These are phyloP conservation scores for Dissostichus mawsoni DNA, from an alignment of 2,113 vertebrate species.

Conservation along the genomic window DNA sequence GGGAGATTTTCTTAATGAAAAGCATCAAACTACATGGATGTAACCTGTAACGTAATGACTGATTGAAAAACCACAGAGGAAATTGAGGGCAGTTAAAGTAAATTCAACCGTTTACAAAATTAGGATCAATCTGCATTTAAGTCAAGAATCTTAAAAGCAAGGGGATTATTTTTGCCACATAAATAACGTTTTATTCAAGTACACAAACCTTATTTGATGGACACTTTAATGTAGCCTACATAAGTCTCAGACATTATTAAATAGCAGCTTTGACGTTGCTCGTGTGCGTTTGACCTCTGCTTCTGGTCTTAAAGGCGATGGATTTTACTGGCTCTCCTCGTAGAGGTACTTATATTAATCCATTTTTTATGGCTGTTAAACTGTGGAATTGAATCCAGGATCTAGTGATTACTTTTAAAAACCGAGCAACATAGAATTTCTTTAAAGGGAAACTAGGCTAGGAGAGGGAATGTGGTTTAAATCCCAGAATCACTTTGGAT, in stretches of 20 bases:
- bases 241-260: slow-evolving; percentile 36
- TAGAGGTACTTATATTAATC: slow-evolving; percentile 42
- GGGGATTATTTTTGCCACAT: not conserved
- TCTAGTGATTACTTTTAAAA: slow-evolving; percentile 30
- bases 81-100: slow-evolving; percentile 24
- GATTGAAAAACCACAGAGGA: slow-evolving; percentile 1
- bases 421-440: not conserved
- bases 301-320: slow-evolving; percentile 20
- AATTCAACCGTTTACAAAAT: not conserved
- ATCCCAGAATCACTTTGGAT: not conserved
- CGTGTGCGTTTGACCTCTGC: slow-evolving; percentile 34
- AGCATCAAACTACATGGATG: slow-evolving; percentile 10
- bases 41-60: slow-evolving; percentile 38
- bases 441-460: not conserved
- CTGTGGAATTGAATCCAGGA: slow-evolving; percentile 33
- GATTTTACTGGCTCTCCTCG: slow-evolving; percentile 24
- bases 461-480: slow-evolving; percentile 9
- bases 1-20: slow-evolving; percentile 39
- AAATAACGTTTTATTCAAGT: slow-evolving; percentile 15
- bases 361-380: slow-evolving; percentile 38
- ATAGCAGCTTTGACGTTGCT: slow-evolving; percentile 13
- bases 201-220: not conserved
- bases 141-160: not conserved
- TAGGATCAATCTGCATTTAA: not conserved
- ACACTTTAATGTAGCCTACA: slow-evolving; percentile 11